These are phyloP conservation scores for Caenorhabditis uteleia DNA, from an alignment of 2,888 invertebrate species.

Conservation along the genomic window DNA sequence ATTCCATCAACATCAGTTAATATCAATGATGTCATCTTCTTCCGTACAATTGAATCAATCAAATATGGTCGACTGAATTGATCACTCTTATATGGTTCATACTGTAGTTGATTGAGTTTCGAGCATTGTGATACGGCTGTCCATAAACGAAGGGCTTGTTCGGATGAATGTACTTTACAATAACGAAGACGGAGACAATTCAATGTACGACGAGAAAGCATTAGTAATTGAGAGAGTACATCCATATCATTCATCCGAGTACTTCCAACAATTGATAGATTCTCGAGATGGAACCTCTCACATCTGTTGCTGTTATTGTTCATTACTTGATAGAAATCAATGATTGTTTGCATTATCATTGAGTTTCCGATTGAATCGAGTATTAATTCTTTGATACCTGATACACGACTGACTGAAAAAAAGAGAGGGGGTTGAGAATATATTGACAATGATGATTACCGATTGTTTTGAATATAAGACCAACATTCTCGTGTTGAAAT, in stretches of 20 bases:
- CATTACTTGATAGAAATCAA: conserved; percentile 13
- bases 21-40: conserved; percentile 24
- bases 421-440: background rate
- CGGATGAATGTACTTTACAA: conserved; percentile 14
- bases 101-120: conserved; percentile 21
- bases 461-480: conserved; percentile 7
- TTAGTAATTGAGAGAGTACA: conserved; percentile 5
- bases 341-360: conserved; percentile 12
- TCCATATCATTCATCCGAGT: conserved; percentile 17
- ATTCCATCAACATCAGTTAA: conserved; percentile 30
- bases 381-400: conserved; percentile 26
- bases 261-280: conserved; percentile 17
- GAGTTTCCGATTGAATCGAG: conserved; percentile 19
- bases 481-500: conserved; percentile 9
- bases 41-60: conserved; percentile 6
- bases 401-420: conserved; percentile 25
- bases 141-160: conserved; percentile 29
- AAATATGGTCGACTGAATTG: conserved; percentile 22
- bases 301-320: conserved; percentile 7
- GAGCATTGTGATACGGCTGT: conserved; percentile 25
- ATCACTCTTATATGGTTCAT: conserved; percentile 31
- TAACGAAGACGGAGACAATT: conserved; percentile 3
- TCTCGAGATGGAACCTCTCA: conserved; percentile 15
- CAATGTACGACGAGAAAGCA: conserved; percentile 6
- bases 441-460: background rate